A percentile compares a stretch with the other conserved stretches of the same genome.
phyloP scores from a whole-genome alignment of 2,113 vertebrate genomes.

The Melanocharis versteri region DNA sequence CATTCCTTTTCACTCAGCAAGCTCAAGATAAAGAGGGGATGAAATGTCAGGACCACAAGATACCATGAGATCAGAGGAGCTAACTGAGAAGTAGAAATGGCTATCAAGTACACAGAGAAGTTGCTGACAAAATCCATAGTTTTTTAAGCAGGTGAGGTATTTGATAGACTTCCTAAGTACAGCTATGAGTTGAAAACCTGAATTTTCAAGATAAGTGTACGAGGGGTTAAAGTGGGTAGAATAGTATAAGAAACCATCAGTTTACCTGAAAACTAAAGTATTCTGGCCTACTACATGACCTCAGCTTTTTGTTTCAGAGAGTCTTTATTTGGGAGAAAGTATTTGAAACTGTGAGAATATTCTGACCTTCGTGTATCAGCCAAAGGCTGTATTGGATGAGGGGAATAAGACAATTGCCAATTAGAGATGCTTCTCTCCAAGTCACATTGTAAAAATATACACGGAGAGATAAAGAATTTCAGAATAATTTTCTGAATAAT shows the following conservation, averaged over 20 bases:
- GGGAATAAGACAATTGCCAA: neutral
- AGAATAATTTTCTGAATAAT: neutral
- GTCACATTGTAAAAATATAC: neutral
- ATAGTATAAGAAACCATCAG: neutral
- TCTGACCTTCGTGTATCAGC: neutral
- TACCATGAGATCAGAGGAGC: neutral
- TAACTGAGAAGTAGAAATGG: neutral
- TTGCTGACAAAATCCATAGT: neutral
- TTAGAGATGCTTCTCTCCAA: neutral
- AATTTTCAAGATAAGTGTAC: neutral
- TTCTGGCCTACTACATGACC: neutral
- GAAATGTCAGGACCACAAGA: neutral
- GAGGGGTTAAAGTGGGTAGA: neutral
- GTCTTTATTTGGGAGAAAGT: neutral
- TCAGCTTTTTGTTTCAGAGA: neutral
- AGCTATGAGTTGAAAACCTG: neutral
- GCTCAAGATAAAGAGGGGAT: neutral
- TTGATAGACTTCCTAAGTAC: neutral
- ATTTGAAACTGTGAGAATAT: neutral
- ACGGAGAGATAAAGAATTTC: neutral
- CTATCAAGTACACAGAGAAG: neutral
- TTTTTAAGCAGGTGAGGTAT: neutral
- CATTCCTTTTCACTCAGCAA: neutral
- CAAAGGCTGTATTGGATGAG: neutral
- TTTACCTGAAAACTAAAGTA: neutral